Evolutionary conservation across 2,888 invertebrate species (phyloP).

Genomic region (Pachydiplax longipennis): DNA sequence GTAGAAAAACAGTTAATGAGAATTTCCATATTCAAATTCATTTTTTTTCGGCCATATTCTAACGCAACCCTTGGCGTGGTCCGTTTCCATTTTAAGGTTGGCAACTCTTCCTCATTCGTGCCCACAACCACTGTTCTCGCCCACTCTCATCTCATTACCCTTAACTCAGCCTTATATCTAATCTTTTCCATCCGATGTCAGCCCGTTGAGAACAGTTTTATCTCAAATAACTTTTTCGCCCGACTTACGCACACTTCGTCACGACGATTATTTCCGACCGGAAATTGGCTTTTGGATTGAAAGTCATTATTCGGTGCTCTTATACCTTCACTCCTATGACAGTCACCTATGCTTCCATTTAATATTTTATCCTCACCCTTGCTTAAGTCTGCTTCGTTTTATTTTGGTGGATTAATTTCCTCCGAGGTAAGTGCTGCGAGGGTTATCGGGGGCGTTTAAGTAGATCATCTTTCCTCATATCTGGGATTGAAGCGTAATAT

Average conservation of each 20-base stretch:
- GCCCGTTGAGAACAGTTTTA: not conserved
- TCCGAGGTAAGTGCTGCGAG: not conserved
- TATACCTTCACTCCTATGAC: not conserved
- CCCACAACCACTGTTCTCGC: not conserved
- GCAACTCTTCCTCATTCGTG: not conserved
- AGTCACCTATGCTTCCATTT: not conserved
- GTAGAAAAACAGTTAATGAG: too few relatives aligned
- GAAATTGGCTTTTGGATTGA: constrained; percentile 29
- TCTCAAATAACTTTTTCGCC: not conserved
- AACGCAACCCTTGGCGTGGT: too few relatives aligned
- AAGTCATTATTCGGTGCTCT: constrained; percentile 6
- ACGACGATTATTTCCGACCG: constrained; percentile 21
- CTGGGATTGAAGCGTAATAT: too few relatives aligned
- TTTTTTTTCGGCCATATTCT: too few relatives aligned
- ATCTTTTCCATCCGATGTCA: constrained; percentile 16
- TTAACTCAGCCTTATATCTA: constrained; percentile 29
- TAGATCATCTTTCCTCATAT: too few relatives aligned
- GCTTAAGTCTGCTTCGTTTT: not conserved
- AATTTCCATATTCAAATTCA: too few relatives aligned
- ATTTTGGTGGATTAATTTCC: not conserved
- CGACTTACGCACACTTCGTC: not conserved
- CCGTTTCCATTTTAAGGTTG: too few relatives aligned
- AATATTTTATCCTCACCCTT: not conserved
- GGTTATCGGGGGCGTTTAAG: too few relatives aligned
- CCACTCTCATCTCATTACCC: constrained; percentile 36